These are phyloP conservation scores for Sinosuthora webbiana DNA, from an alignment of 2,113 vertebrate genomes.

Conservation along the genomic window DNA sequence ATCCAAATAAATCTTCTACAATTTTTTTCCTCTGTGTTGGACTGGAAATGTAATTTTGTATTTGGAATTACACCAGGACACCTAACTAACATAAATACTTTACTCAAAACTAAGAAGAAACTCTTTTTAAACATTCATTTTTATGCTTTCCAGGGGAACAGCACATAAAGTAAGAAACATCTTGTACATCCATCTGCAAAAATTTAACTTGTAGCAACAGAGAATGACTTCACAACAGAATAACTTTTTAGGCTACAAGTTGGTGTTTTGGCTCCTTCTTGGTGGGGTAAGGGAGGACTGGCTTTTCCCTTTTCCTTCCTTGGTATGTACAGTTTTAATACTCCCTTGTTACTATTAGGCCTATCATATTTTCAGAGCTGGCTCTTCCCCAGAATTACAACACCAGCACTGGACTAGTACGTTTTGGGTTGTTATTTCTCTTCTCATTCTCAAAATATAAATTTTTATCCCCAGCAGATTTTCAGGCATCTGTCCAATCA, in stretches of 20 bases:
- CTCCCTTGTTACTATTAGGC: background rate
- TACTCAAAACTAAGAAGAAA: background rate
- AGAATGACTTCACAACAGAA: background rate
- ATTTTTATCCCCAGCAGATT: background rate
- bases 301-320: background rate
- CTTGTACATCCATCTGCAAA: conserved; percentile 1
- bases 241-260: background rate
- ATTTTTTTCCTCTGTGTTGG: background rate
- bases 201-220: background rate
- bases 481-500: background rate
- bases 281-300: background rate
- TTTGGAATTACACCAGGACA: background rate
- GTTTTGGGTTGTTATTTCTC: background rate
- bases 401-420: background rate
- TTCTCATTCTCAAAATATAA: background rate
- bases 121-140: background rate
- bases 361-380: background rate
- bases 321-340: background rate
- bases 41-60: background rate
- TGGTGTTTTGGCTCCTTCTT: background rate
- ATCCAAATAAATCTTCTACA: background rate
- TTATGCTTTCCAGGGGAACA: background rate
- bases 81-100: background rate
- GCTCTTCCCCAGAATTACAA: background rate
- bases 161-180: background rate